Percentiles rank a stretch among this genome's conserved stretches.
phyloP scores from a whole-genome alignment of 1,140 invertebrate species.

The Sinonovacula constricta region DNA sequence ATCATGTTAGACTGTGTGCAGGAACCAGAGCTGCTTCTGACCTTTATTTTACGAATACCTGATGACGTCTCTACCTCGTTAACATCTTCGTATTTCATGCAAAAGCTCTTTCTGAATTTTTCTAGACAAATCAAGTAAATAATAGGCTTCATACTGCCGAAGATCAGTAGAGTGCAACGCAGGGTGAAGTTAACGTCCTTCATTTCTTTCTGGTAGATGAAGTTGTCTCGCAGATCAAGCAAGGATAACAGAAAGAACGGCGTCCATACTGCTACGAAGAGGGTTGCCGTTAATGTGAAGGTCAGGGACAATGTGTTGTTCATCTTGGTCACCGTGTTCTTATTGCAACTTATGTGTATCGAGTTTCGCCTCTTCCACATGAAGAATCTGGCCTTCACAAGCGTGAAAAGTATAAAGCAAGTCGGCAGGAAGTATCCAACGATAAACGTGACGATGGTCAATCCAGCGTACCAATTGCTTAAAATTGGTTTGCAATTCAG shows the following conservation, averaged over 20 bases:
- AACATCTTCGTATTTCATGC: too few species aligned
- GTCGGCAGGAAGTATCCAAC: slow-evolving; percentile 13
- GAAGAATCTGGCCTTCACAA: not conserved
- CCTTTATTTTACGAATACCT: too few species aligned
- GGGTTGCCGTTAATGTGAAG: slow-evolving; percentile 3
- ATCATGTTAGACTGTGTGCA: too few species aligned
- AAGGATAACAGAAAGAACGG: slow-evolving; percentile 34
- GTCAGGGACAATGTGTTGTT: slow-evolving; percentile 17
- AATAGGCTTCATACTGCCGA: slow-evolving; percentile 38
- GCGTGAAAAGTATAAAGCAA: not conserved
- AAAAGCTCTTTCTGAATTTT: slow-evolving; percentile 29
- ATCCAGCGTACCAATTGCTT: not conserved
- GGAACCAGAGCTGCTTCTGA: too few species aligned
- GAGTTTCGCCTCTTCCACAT: slow-evolving; percentile 6
- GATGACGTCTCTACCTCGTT: too few species aligned
- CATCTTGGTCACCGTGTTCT: slow-evolving; percentile 8
- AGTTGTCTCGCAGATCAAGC: slow-evolving; percentile 1
- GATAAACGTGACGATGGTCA: slow-evolving; percentile 5
- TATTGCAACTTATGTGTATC: slow-evolving; percentile 4
- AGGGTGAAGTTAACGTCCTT: slow-evolving; percentile 21
- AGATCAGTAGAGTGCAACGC: slow-evolving; percentile 32
- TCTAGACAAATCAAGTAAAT: slow-evolving; percentile 26
- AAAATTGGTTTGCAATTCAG: slow-evolving; percentile 4
- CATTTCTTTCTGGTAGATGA: not conserved
- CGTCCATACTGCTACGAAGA: slow-evolving; percentile 28